Base-by-base conservation (phyloP, 2,888 invertebrate genomes). In the Junonia oenone region DNA sequence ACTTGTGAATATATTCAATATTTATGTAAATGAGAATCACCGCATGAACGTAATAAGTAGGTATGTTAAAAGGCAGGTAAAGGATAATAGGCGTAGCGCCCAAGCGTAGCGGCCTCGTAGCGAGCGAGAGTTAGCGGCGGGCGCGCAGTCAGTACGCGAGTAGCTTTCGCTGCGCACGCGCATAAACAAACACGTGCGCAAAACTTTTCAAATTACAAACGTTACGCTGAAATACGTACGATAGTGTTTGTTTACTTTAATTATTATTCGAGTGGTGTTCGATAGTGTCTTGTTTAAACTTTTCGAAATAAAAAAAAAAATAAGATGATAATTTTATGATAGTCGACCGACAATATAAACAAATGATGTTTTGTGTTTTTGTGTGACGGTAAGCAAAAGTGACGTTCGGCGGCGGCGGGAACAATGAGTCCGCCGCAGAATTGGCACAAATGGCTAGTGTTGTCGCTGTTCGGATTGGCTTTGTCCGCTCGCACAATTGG, bases 361-460 rank as follows among this genome's bases (percentile, higher is more conserved):
- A 57, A 58, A 68, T 66, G 63, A 73, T 73, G 75, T 68, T 72
- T 69, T 67, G 59, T 64, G 64, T 61, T 69, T 68, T 72, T 69
- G 68, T 68, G 67, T 81, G 78, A 79, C 68, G 66, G 75, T 78
- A 76, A 67, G 68, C 71, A 68, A 19, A 40, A 43, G 72, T 72
- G 76, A 75, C 73, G 71, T 65, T 72, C 66, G 70, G 70, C 71
- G 68, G 69, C 69, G 66, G 72, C 68, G 75, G 72, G 72, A 78
- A 88, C 85, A 87, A 88, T 90, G 89, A 82, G 78, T 78, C 75
- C 76, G 79, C 77, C 77, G 75, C 78, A 77, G 87, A 89, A 89
- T 88, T 89, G 89, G 87, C 89, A 83, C 82, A 88, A 89, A 87
- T 89, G 89, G 88, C 82, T 88, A 76, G 82, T 88, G 86, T 81